These are phyloP conservation scores for Chitala chitala DNA, from an alignment of 2,113 vertebrate genomes.

Conservation along the genomic window DNA sequence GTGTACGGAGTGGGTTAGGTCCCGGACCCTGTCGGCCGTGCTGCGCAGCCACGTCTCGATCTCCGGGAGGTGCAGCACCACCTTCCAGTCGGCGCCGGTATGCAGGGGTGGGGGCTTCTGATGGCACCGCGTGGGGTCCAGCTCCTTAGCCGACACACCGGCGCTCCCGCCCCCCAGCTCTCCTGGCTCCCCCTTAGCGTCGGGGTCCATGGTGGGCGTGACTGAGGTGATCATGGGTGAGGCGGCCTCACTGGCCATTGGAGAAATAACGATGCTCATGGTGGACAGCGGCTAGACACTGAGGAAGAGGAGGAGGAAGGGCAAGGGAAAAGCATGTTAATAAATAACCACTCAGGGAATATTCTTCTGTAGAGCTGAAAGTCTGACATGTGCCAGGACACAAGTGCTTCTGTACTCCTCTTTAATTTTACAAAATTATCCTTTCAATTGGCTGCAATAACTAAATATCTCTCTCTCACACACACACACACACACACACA, in stretches of 20 bases:
- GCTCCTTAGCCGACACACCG: conserved; percentile 51
- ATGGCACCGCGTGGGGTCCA: conserved; percentile 63
- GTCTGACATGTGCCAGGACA: conserved; percentile 28
- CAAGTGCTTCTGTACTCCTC: conserved; percentile 22
- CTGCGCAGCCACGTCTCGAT: conserved; percentile 91
- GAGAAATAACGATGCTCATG: conserved; percentile 81
- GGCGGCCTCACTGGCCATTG: conserved; percentile 64
- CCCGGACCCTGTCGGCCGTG: conserved; percentile 80
- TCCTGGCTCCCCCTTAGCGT: conserved; percentile 44
- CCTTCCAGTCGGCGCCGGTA: conserved; percentile 92
- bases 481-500: too few relatives aligned
- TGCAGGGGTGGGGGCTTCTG: conserved; percentile 88
- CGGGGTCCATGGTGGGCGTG: conserved; percentile 70
- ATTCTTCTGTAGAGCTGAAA: conserved; percentile 28
- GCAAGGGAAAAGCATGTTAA: conserved; percentile 4
- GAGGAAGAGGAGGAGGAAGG: conserved; percentile 34
- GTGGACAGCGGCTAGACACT: conserved; percentile 47
- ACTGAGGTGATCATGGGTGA: conserved; percentile 83
- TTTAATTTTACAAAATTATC: too few relatives aligned
- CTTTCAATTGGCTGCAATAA: too few relatives aligned
- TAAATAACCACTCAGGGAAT: conserved; percentile 2
- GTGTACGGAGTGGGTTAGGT: conserved; percentile 85
- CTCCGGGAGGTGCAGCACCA: conserved; percentile 91
- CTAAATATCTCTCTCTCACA: too few relatives aligned
- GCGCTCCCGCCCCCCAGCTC: conserved; percentile 47